phyloP scores from a whole-genome alignment of 2,797 vertebrate genomes.

The Brachymystax lenok region DNA sequence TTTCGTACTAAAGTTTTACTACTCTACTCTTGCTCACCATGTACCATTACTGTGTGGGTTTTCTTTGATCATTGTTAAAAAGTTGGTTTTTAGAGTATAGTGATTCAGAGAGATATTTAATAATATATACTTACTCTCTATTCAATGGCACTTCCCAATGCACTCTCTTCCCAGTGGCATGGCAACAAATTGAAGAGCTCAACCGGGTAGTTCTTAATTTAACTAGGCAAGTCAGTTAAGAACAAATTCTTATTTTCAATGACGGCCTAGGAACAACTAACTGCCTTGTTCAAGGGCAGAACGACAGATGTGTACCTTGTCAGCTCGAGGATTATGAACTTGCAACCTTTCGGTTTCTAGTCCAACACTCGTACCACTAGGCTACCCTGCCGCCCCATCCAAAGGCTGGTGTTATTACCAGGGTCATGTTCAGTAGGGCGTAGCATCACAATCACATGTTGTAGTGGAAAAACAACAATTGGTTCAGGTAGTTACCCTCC shows the following conservation, averaged over 20 bases:
- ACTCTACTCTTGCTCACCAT: background rate
- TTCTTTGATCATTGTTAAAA: background rate
- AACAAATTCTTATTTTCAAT: too few relatives aligned
- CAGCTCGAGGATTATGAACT: too few relatives aligned
- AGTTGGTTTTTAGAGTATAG: background rate
- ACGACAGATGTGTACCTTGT: too few relatives aligned
- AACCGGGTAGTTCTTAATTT: too few relatives aligned
- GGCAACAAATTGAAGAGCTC: too few relatives aligned
- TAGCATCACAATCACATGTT: background rate
- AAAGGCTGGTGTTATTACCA: background rate
- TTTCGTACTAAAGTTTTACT: background rate
- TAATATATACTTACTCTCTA: background rate
- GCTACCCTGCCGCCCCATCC: too few relatives aligned
- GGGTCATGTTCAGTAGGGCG: background rate
- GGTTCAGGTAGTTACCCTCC: background rate
- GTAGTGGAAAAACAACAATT: background rate
- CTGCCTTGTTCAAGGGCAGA: too few relatives aligned
- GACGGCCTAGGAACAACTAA: too few relatives aligned
- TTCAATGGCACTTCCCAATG: background rate
- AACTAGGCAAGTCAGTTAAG: too few relatives aligned
- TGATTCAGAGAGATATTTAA: background rate
- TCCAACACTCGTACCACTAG: too few relatives aligned
- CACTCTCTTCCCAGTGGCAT: too few relatives aligned
- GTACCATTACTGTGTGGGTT: background rate
- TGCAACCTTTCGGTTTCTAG: too few relatives aligned